Conservation (phyloP, 2,888 invertebrate genomes). For the Calameuta idolon region DNA sequence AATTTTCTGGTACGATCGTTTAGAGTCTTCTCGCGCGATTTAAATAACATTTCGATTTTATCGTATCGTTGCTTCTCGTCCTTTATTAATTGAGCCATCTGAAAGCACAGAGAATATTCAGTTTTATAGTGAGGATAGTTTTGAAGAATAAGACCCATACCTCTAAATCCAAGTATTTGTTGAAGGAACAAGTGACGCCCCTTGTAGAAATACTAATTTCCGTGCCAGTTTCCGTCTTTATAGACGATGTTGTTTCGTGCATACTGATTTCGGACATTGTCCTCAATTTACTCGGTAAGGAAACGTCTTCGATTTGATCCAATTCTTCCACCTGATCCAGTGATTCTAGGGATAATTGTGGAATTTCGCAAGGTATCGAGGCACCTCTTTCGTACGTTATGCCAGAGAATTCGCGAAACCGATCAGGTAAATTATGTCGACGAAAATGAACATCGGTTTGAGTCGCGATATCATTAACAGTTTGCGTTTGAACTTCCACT, state of each 20-base stretch:
- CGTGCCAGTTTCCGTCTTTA: conserved; percentile 64
- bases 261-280: conserved; percentile 65
- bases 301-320: conserved; percentile 58
- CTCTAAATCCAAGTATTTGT: conserved; percentile 61
- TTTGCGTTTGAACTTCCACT: conserved; percentile 63
- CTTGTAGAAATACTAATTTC: conserved; percentile 64
- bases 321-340: conserved; percentile 54
- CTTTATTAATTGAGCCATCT: conserved; percentile 75
- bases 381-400: conserved; percentile 48
- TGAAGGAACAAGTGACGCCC: conserved; percentile 63
- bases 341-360: conserved; percentile 53
- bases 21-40: conserved; percentile 76
- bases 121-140: neutral
- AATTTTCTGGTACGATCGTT: conserved; percentile 74
- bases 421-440: conserved; percentile 24
- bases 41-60: conserved; percentile 75
- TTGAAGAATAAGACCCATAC: conserved; percentile 32
- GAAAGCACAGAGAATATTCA: conserved; percentile 20
- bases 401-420: conserved; percentile 46
- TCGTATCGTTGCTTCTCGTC: conserved; percentile 77
- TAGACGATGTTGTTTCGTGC: conserved; percentile 65
- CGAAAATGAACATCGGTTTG: conserved; percentile 54
- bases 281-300: conserved; percentile 58
- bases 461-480: conserved; percentile 63
- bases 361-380: conserved; percentile 39